Evolutionary conservation across 1,140 invertebrate genomes (phyloP), one percentile per base, ranked within the genome.

Genomic region (Drosophila ohnishii): DNA sequence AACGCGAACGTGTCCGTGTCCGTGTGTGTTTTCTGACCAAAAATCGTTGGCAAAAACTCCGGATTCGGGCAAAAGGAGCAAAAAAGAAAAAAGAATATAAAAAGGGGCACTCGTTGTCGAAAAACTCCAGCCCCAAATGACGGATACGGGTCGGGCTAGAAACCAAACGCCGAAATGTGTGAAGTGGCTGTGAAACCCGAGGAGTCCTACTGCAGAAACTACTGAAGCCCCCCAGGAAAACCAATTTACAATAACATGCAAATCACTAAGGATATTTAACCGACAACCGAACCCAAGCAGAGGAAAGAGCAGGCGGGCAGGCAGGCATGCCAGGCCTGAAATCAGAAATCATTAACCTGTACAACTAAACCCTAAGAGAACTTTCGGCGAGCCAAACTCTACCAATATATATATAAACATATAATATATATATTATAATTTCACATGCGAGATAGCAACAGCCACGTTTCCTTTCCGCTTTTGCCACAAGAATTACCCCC

Each of bases 401-500:
- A 66, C 64, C 51, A 28, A 64, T 45, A 39, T 65, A 65, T 77
- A 63, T 62, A 59, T 71, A 70, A 32, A 62, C 32, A 34, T 48
- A 61, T 30, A 62, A 60, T 60, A 40, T 71, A 65, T 80, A 67
- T 66, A 62, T 69, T 71, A 71, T 71, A 65, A 65, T 88, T 85
- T 78, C 77, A 82, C 79, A 87, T 87, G 79, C 83, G 75, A 86
- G 71, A 87, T 84, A 88, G 73, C 59, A 83, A 74, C 71, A 74
- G 80, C 69, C 79, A 89, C 80, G 87, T 78, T 88, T 88, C 84
- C 85, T 88, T 88, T 89, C 84, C 85, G 85, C 80, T 88, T 77
- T 80, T 88, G 77, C 84, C 78, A 88, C 80, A 50, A 83, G 50
- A 48, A 60, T 63, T 70, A 77, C 58, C 72, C 82, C 66, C 77